These are phyloP conservation scores for Otis tarda DNA, from an alignment of 2,113 vertebrate genomes.

Conservation along the genomic window DNA sequence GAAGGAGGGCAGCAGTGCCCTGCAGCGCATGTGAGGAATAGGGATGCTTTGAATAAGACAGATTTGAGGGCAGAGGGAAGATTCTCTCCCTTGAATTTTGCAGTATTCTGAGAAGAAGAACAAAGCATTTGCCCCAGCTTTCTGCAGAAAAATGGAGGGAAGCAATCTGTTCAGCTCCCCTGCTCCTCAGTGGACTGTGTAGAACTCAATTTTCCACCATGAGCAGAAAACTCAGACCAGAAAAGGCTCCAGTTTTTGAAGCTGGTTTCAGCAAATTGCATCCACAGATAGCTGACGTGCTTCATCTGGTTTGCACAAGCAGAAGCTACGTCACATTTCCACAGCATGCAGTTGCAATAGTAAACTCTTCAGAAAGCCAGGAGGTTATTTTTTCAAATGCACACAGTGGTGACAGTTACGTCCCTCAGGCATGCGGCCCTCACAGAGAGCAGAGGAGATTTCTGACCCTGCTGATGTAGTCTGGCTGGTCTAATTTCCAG, in stretches of 20 bases:
- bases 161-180: background rate
- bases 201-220: background rate
- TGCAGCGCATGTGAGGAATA: background rate
- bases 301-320: background rate
- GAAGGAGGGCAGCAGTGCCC: background rate
- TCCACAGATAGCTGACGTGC: background rate
- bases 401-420: background rate
- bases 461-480: background rate
- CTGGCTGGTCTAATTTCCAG: background rate
- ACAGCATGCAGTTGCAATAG: background rate
- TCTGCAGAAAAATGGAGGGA: background rate
- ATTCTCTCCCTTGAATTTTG: background rate
- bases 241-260: background rate
- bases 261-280: background rate
- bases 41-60: background rate
- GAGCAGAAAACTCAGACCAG: background rate
- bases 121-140: background rate
- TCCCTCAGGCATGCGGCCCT: background rate
- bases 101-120: background rate
- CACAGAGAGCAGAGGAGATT: background rate
- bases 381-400: background rate
- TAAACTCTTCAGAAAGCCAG: rapidly evolving
- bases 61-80: background rate
- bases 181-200: background rate
- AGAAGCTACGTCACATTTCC: background rate